phyloP scores from a whole-genome alignment of 2,797 vertebrate genomes.

The Heteromormyrus szaboi region DNA sequence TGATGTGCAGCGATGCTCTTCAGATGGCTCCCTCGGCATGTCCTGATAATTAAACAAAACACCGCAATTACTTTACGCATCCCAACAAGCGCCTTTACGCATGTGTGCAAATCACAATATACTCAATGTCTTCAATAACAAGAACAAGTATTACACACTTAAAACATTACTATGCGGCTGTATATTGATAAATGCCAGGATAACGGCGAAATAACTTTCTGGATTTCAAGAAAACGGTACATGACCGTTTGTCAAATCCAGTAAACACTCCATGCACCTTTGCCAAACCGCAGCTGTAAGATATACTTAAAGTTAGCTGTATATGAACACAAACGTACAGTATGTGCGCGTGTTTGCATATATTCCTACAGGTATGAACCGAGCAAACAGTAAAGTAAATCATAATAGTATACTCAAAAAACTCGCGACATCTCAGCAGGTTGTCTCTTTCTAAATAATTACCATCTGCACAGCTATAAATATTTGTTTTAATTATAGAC shows the following conservation, averaged over 20 bases:
- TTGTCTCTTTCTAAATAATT: background rate
- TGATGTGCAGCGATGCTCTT: slow-evolving; percentile 54
- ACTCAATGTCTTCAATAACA: background rate
- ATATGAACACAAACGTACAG: background rate
- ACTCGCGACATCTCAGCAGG: background rate
- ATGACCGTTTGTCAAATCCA: background rate
- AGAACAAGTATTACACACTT: background rate
- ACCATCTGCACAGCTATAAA: background rate
- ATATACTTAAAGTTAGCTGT: background rate
- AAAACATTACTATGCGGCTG: background rate
- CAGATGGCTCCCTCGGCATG: slow-evolving; percentile 47
- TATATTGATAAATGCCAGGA: background rate
- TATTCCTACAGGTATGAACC: background rate
- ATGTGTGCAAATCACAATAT: background rate
- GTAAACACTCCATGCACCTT: background rate
- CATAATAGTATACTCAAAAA: background rate
- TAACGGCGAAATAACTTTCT: background rate
- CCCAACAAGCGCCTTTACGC: background rate
- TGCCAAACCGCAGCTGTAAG: background rate
- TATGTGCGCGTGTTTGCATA: background rate
- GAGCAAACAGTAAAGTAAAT: background rate
- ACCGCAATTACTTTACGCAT: background rate
- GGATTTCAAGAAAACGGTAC: background rate
- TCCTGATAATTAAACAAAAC: slow-evolving; percentile 48
- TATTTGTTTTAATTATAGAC: background rate